phyloP scores from a whole-genome alignment of 2,797 vertebrate genomes.

The Yasuhikotakia modesta region DNA sequence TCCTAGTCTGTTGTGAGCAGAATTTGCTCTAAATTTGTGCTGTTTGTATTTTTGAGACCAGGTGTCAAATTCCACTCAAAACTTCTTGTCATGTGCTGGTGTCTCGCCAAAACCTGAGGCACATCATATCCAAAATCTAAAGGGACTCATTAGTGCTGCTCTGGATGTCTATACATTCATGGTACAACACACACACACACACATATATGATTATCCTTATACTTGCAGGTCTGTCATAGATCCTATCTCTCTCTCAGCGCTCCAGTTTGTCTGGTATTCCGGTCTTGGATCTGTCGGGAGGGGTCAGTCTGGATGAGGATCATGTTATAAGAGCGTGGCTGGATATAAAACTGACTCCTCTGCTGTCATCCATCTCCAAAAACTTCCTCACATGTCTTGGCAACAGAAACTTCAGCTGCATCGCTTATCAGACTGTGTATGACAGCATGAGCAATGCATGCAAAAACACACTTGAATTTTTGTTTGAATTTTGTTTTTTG shows the following conservation, averaged over 20 bases:
- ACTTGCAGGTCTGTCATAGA: not conserved
- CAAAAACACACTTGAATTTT: not conserved
- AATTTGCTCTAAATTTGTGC: not conserved
- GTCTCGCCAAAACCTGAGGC: conserved; percentile 59
- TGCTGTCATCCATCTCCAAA: conserved; percentile 72
- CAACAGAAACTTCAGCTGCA: conserved; percentile 78
- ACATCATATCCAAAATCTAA: conserved; percentile 68
- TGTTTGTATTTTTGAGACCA: conserved; percentile 38
- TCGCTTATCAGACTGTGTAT: conserved; percentile 76
- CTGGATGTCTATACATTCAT: conserved; percentile 77
- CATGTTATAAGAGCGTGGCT: conserved; percentile 74
- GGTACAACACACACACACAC: conserved; percentile 58
- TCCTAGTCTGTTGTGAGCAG: not conserved
- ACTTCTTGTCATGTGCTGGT: conserved; percentile 75
- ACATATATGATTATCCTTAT: not conserved
- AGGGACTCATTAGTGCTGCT: conserved; percentile 66
- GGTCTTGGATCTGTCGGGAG: conserved; percentile 61
- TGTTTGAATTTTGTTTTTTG: conserved; percentile 7
- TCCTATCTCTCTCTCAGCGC: not conserved
- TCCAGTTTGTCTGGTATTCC: conserved; percentile 61
- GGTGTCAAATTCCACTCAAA: conserved; percentile 55
- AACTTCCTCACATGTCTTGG: conserved; percentile 76
- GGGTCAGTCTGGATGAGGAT: conserved; percentile 56
- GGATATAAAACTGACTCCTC: conserved; percentile 72
- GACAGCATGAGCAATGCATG: conserved; percentile 20